These are phyloP conservation scores for Tromatobia lineatoria DNA, from an alignment of 2,888 invertebrate genomes.

Conservation along the genomic window DNA sequence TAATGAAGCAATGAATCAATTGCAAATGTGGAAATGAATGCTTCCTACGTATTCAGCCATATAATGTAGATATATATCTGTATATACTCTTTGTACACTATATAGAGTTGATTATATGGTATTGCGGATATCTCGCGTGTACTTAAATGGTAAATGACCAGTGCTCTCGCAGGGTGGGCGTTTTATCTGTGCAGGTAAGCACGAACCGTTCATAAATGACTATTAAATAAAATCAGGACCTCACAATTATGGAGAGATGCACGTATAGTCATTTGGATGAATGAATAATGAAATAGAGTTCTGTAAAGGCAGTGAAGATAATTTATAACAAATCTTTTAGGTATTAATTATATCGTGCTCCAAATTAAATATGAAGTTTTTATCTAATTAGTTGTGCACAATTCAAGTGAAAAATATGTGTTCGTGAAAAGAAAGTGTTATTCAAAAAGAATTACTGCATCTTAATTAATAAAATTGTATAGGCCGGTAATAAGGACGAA, in stretches of 20 bases:
- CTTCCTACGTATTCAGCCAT: constrained; percentile 27
- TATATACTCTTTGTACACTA: neutral
- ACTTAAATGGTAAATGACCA: constrained; percentile 54
- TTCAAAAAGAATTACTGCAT: too few relatives aligned
- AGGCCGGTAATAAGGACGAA: too few relatives aligned
- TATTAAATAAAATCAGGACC: constrained; percentile 18
- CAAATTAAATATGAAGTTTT: neutral
- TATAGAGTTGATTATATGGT: constrained; percentile 25
- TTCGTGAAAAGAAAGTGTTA: too few relatives aligned
- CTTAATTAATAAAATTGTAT: too few relatives aligned
- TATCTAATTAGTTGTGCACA: neutral
- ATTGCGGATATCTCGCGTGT: constrained; percentile 54
- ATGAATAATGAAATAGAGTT: neutral
- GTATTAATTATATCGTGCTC: neutral
- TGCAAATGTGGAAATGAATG: constrained; percentile 19
- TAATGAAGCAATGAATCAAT: constrained; percentile 47
- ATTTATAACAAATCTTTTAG: neutral
- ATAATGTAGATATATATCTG: neutral
- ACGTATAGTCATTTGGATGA: neutral
- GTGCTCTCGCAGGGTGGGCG: constrained; percentile 47
- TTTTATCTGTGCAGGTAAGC: neutral
- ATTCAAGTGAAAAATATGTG: neutral
- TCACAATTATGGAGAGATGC: constrained; percentile 20
- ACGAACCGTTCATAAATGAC: constrained; percentile 9
- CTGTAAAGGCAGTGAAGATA: neutral